Base-by-base conservation (phyloP, 2,113 vertebrate genomes). In the Limanda limanda region DNA sequence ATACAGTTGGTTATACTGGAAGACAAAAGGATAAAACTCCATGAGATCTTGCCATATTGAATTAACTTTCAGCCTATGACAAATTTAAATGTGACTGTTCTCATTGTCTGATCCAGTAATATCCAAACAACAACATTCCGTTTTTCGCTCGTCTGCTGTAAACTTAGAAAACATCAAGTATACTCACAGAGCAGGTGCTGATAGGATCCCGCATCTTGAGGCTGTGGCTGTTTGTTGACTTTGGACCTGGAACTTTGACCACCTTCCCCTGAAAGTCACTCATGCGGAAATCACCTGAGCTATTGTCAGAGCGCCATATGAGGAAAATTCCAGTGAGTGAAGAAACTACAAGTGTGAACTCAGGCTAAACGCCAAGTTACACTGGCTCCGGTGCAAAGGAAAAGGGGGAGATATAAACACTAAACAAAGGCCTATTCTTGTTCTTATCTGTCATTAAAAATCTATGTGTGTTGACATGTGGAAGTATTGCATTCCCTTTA, bases 1-100 rank as follows among this genome's bases (percentile, higher is more conserved):
- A 86, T 96, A 97, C 17, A 96, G 91, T 76, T 94, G 92, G 83
- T 96, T 94, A 72, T 96, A 96, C 97, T 97, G 89, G 63, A 93
- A 94, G 64, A 89, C 25, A 80, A 4, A 31, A 20, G 0, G 58
- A 27, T 1, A 21, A 70, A 35, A 17, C 48, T 63, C 59, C 13
- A 3, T 70, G 48, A 78, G 1, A 15, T 61, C 65, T 60, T 37
- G 3, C 14, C 18, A n/a, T 13, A 1, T 17, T 0, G 7, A 23
- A 78, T 37, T 7, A 37, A 47, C 3, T 40, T 54, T 71, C 8
- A 68, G 62, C 61, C 35, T 0, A 1, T 35, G 11, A 31, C 23
- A 68, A 13, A 54, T 40, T 12, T 11, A 42, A 5, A 24, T 42
- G 24, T 4, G 31, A 60, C 20, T 58, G 23, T 18, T 6, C 4